Evolutionary conservation across 2,888 invertebrate genomes (phyloP), one percentile per base, ranked within the genome.

Genomic region (Harpalus rufipes): DNA sequence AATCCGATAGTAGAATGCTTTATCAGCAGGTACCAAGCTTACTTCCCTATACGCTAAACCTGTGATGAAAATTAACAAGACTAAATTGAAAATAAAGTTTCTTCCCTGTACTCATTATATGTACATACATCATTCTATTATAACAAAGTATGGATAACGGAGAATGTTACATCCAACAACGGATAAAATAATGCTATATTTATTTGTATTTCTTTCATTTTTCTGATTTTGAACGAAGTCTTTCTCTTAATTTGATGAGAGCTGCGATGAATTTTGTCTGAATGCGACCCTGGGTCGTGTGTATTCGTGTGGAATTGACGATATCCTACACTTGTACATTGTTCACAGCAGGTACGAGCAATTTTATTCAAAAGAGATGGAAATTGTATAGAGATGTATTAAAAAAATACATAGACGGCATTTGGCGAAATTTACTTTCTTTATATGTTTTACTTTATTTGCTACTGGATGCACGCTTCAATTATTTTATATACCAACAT

Each of bases 311-410:
- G 80, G 80, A 80, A 80, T 80, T 80, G 80, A 41, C 80, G 61
- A 80, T 61, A 80, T 61, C 61, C 80, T 61, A 61, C 80, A 80
- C 59, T 80, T 61, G 21, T 61, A 41, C 61, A 80, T 80, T 80
- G 80, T 80, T 80, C 59, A 16, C 61, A 39, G 32, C 80, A 80
- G 80, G 80, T 80, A 41, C 80, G 80, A 80, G 16, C 80, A 81
- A 51, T 81, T 81, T 81, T 81, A 81, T 81, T 81, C 81, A 81
- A 81, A 81, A 81, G 65, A 81, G 65, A 81, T 63, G 81, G 44
- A 63, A 81, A 81, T 81, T 81, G 80, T 80, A 80, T 59, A 80
- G 80, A 61, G 61, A 61, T 41, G 61, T 61, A 80, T 80, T 51
- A 61, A 81, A 81, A 81, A 81, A 81, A 81, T 8, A 74, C 72